A percentile compares a stretch with the other conserved stretches of the same genome.
Evolutionary conservation across 2,888 invertebrate genomes (phyloP).

Genomic region (Chouioia cunea): DNA sequence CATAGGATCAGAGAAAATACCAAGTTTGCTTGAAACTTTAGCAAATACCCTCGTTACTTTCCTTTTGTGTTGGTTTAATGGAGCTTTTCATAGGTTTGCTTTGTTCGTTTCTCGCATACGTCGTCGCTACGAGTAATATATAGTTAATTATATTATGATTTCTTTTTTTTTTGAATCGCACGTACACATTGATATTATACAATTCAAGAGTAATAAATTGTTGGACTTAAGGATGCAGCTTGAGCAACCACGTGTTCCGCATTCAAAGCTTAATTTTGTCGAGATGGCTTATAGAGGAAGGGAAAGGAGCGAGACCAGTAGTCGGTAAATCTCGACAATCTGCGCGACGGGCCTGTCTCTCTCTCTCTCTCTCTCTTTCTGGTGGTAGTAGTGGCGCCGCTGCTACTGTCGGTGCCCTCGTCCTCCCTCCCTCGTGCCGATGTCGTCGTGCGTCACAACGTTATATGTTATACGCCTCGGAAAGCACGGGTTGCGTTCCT

Average conservation of each 20-base stretch:
- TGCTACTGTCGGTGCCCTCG: neutral
- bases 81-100: conserved; percentile 20
- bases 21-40: neutral
- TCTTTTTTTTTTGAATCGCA: conserved; percentile 14
- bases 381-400: neutral
- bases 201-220: neutral
- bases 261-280: conserved; percentile 48
- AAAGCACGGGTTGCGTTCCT: too few species aligned
- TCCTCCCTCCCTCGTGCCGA: neutral
- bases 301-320: conserved; percentile 10
- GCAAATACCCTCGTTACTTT: conserved; percentile 4
- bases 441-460: neutral
- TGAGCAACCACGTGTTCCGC: conserved; percentile 45
- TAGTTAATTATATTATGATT: too few species aligned
- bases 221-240: conserved; percentile 47
- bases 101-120: too few species aligned
- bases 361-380: neutral
- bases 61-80: conserved; percentile 1
- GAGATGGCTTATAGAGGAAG: conserved; percentile 16
- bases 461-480: too few species aligned
- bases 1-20: neutral
- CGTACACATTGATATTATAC: neutral
- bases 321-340: conserved; percentile 45
- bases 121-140: too few species aligned
- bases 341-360: conserved; percentile 20